Conservation (phyloP, 2,888 invertebrate genomes). For the Nymphalis polychloros region DNA sequence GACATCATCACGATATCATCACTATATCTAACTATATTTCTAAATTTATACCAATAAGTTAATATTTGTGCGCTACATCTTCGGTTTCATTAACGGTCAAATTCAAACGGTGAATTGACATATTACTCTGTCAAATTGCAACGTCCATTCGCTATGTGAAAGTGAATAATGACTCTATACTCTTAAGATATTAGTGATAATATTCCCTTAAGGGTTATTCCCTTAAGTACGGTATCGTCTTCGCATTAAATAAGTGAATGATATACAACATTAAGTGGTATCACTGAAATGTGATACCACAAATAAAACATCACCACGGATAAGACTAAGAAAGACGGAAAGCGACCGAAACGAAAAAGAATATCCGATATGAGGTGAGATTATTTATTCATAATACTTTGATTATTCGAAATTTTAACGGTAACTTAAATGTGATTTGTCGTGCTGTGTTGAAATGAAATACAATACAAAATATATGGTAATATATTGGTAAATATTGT, state of each 20-base stretch:
- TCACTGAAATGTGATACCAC: conserved; percentile 79
- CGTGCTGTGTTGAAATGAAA: too few relatives aligned
- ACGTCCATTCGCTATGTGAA: not conserved
- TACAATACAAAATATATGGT: too few relatives aligned
- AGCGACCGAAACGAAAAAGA: conserved; percentile 69
- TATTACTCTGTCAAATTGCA: not conserved
- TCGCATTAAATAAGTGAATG: not conserved
- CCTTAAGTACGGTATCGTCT: not conserved
- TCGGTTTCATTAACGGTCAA: not conserved
- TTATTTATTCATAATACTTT: not conserved
- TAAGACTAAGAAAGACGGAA: conserved; percentile 57
- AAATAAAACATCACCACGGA: conserved; percentile 65
- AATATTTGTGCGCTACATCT: not conserved
- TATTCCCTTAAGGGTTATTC: not conserved
- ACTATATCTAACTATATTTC: conserved; percentile 30
- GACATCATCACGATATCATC: conserved; percentile 51
- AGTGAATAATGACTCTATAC: not conserved
- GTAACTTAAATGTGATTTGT: too few relatives aligned
- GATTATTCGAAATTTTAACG: too few relatives aligned
- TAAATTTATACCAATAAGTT: conserved; percentile 2
- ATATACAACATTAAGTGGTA: conserved; percentile 56
- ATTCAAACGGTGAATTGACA: not conserved
- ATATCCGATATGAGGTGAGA: conserved; percentile 77
- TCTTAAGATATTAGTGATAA: not conserved
- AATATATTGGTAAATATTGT: too few relatives aligned